A percentile compares a stretch with the other conserved stretches of the same genome.
These are phyloP conservation scores for Clepsis dumicolana DNA, from an alignment of 2,888 invertebrate species.

Conservation along the genomic window DNA sequence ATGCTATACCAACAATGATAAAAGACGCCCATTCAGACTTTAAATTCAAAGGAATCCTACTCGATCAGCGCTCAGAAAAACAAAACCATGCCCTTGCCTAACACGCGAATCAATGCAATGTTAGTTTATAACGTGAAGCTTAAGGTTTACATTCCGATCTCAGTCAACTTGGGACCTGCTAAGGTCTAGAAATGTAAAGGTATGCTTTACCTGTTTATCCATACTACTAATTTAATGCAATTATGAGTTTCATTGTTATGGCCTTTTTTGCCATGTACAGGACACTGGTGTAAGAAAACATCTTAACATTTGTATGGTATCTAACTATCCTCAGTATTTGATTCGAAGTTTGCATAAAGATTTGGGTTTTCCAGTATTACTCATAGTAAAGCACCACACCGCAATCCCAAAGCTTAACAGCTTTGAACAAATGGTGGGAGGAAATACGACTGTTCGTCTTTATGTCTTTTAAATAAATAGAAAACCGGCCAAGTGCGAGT, in stretches of 20 bases:
- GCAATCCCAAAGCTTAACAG: slow-evolving; percentile 12
- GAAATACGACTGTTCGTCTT: neutral
- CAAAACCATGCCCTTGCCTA: slow-evolving; percentile 53
- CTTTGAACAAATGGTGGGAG: slow-evolving; percentile 4
- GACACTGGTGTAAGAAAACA: no score
- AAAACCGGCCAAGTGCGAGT: no score
- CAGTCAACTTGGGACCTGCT: neutral
- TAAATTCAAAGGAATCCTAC: slow-evolving; percentile 72
- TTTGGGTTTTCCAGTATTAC: slow-evolving; percentile 25
- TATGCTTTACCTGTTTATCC: slow-evolving; percentile 6
- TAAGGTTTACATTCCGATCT: slow-evolving; percentile 8
- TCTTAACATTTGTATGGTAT: no score
- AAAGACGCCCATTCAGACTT: slow-evolving; percentile 63
- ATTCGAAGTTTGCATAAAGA: neutral
- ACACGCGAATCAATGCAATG: slow-evolving; percentile 14
- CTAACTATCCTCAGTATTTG: neutral
- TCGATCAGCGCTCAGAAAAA: slow-evolving; percentile 62
- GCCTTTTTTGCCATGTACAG: neutral
- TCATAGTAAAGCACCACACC: slow-evolving; percentile 22
- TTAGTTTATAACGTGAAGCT: neutral
- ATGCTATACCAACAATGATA: slow-evolving; percentile 61
- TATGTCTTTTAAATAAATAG: no score
- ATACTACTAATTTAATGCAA: neutral
- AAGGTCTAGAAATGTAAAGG: slow-evolving; percentile 8
- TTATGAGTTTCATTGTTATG: neutral